These are phyloP conservation scores for Calameuta filiformis DNA, from an alignment of 2,888 invertebrate genomes.

Conservation along the genomic window DNA sequence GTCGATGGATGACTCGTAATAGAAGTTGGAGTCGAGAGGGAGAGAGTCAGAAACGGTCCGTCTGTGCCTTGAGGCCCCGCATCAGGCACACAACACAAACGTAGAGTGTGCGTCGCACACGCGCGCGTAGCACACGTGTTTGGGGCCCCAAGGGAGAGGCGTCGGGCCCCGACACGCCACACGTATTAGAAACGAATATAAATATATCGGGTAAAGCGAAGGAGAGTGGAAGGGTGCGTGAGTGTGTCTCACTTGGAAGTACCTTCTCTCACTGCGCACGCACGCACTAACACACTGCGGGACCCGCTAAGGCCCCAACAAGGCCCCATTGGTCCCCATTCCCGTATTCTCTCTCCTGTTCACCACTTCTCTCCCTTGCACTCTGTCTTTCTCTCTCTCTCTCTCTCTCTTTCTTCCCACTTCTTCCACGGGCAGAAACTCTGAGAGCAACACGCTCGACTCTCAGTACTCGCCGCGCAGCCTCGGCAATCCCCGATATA, in stretches of 20 bases:
- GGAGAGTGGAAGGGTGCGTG: slow-evolving; percentile 20
- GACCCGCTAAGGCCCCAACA: not conserved
- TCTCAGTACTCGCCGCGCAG: slow-evolving; percentile 55
- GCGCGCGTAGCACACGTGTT: slow-evolving; percentile 19
- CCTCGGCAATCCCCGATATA: slow-evolving; percentile 44
- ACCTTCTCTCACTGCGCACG: not conserved
- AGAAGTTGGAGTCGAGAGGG: slow-evolving; percentile 14
- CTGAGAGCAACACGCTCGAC: slow-evolving; percentile 40
- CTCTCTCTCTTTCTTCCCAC: slow-evolving; percentile 20
- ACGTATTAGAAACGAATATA: slow-evolving; percentile 60
- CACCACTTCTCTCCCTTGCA: slow-evolving; percentile 17
- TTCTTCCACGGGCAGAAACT: slow-evolving; percentile 28
- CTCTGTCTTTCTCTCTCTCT: slow-evolving; percentile 22
- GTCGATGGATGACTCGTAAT: slow-evolving; percentile 19
- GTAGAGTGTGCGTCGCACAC: not conserved
- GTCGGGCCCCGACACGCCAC: slow-evolving; percentile 44
- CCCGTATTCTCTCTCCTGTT: not conserved
- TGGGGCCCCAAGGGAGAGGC: slow-evolving; percentile 27
- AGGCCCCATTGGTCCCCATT: not conserved
- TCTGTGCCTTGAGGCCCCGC: slow-evolving; percentile 10
- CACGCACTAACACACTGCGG: not conserved
- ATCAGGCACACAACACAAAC: slow-evolving; percentile 2
- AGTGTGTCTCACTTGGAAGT: not conserved
- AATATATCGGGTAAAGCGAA: slow-evolving; percentile 49
- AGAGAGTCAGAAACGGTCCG: slow-evolving; percentile 12